Evolutionary conservation across 53 echinoderm and acorn worm genomes (phyloP).

Genomic region (Holothuria scabra): DNA sequence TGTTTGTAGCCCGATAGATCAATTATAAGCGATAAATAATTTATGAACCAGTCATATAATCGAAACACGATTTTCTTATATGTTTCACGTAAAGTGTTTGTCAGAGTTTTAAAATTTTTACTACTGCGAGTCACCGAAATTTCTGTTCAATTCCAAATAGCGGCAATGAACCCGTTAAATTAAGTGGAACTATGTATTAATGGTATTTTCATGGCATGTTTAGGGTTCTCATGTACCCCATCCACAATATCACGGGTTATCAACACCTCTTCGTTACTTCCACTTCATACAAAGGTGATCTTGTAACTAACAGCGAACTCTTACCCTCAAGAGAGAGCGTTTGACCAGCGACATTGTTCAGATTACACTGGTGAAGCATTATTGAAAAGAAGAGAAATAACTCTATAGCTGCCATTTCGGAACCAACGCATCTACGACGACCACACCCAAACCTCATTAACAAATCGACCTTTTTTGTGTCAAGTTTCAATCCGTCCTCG

Average conservation of each 20-base stretch:
- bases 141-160: no score
- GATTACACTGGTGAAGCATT: constrained; percentile 33
- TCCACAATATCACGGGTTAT: not conserved
- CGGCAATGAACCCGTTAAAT: no score
- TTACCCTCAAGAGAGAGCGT: constrained; percentile 17
- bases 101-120: no score
- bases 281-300: not conserved
- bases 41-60: no score
- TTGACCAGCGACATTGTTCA: constrained; percentile 30
- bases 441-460: constrained; percentile 44
- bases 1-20: no score
- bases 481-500: constrained; percentile 61
- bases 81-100: no score
- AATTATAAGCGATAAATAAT: no score
- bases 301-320: not conserved
- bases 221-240: no score
- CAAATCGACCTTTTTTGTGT: constrained; percentile 7
- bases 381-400: constrained; percentile 54
- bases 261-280: not conserved
- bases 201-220: no score
- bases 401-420: constrained; percentile 42
- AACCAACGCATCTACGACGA: constrained; percentile 51
- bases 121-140: no score
- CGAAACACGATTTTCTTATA: no score
- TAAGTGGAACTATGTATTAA: no score